Percentiles rank a stretch among this genome's conserved stretches.
These are phyloP conservation scores for Drosophila planitibia DNA, from an alignment of 2,888 invertebrate genomes.

Conservation along the genomic window DNA sequence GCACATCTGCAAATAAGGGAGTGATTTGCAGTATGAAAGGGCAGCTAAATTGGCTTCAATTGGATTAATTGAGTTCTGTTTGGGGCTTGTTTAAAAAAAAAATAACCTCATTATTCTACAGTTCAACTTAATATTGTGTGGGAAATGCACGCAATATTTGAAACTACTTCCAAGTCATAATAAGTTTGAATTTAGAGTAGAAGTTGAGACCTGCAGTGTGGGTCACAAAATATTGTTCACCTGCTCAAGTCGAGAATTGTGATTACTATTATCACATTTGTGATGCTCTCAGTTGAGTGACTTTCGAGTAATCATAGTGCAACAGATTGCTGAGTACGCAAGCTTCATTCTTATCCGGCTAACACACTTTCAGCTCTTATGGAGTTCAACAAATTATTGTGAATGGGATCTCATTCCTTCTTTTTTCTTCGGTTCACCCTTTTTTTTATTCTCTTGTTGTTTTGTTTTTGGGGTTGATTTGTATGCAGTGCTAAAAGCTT, in stretches of 20 bases:
- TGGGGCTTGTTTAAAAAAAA: background rate
- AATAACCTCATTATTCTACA: background rate
- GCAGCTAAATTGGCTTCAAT: slow-evolving; percentile 65
- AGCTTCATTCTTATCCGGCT: slow-evolving; percentile 32
- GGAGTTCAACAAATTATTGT: slow-evolving; percentile 80
- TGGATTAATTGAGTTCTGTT: slow-evolving; percentile 56
- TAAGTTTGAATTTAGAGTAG: background rate
- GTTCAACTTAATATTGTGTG: slow-evolving; percentile 4
- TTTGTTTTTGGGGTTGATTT: slow-evolving; percentile 72
- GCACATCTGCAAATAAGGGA: background rate
- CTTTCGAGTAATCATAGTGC: slow-evolving; percentile 63
- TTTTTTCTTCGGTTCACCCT: slow-evolving; percentile 5
- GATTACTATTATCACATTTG: slow-evolving; percentile 47
- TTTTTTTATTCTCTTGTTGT: background rate
- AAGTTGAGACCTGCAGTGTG: background rate
- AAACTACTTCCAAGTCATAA: background rate
- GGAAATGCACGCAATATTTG: background rate
- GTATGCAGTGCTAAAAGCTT: slow-evolving; percentile 81
- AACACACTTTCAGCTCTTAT: slow-evolving; percentile 49
- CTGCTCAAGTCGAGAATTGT: background rate
- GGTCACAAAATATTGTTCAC: slow-evolving; percentile 1
- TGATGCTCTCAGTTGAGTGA: slow-evolving; percentile 41
- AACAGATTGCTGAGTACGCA: slow-evolving; percentile 68
- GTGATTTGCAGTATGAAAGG: slow-evolving; percentile 12
- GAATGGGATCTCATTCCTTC: slow-evolving; percentile 57